Evolutionary conservation across 2,888 invertebrate species (phyloP), one percentile per base, ranked within the genome.

Genomic region (Drosophila sordidula): DNA sequence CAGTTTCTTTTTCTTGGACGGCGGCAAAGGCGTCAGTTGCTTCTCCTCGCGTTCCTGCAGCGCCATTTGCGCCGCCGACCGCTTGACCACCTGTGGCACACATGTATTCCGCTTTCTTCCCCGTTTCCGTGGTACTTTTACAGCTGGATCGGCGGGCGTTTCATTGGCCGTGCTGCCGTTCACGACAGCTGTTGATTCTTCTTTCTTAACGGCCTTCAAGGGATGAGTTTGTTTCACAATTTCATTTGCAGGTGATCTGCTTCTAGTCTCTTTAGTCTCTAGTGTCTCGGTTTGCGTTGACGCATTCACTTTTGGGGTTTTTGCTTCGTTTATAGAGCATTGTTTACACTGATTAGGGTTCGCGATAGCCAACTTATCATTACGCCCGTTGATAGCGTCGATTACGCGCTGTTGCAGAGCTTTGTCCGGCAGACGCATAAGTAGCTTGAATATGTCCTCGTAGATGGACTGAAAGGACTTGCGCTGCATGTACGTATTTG

Each of bases 401-500:
- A 90, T 73, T 18, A 92, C 90, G 49, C 91, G 90, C 18, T 83
- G 61, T 14, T 89, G 90, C 9, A 92, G 67, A 9, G 87, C 85
- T 51, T 86, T 87, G 57, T 92, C 92, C 0, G 91, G 90, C 18
- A 92, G 78, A 16, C 80, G 80, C 45, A 91, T 80, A 4, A 92
- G 71, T 4, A 89, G 85, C 45, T 80, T 83, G 44, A 92, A 92
- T 8, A 92, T 72, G 3, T 91, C 90, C 32, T 86, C 72, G 57
- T 87, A 87, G 3, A 82, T 73, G 4, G 81, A 32, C 50, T 88
- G 70, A 75, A 78, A 84, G n/a, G 78, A 72, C 45, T 89, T 90
- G 1, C 90, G 82, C 38, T 90, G 82, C 36, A 76, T 73, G 38
- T 87, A 88, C 1, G 81, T 75, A 39, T 67, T 69, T 0, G 71